A percentile compares a stretch with the other conserved stretches of the same genome.
Conservation (phyloP, 2,888 invertebrate genomes). For the Melanostoma scalare region DNA sequence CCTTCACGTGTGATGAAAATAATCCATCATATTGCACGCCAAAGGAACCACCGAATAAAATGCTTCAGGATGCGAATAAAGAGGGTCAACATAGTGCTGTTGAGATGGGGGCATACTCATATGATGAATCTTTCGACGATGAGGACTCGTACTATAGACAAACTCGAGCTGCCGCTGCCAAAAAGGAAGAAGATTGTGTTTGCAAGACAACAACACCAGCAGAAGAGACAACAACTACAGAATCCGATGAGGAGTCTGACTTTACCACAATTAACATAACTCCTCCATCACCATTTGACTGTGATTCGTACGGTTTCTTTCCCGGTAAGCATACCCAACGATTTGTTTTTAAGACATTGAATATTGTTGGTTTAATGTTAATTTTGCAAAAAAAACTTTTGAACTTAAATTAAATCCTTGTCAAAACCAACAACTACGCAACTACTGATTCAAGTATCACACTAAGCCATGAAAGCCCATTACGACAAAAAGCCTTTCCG, state of each 20-base stretch:
- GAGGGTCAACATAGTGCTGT: not conserved
- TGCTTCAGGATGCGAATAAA: not conserved
- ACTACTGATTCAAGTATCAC: too few species aligned
- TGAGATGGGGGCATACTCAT: not conserved
- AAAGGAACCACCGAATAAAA: constrained; percentile 46
- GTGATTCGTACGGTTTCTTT: constrained; percentile 73
- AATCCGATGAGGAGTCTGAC: constrained; percentile 17
- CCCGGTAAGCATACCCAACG: constrained; percentile 49
- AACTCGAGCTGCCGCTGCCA: not conserved
- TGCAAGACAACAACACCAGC: constrained; percentile 8
- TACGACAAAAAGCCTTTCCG: too few species aligned
- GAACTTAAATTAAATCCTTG: not conserved
- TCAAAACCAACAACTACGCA: not conserved
- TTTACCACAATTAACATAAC: constrained; percentile 30
- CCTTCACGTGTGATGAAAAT: constrained; percentile 74
- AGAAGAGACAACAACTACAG: not conserved
- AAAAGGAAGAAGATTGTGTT: constrained; percentile 5
- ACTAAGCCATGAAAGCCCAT: too few species aligned
- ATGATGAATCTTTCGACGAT: constrained; percentile 27
- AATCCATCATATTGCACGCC: constrained; percentile 74
- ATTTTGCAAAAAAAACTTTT: too few species aligned
- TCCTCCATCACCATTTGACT: constrained; percentile 51
- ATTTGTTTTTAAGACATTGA: not conserved
- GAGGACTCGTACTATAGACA: constrained; percentile 14
- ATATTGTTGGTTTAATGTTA: too few species aligned